Evolutionary conservation across 2,888 invertebrate species (phyloP).

Genomic region (Cephus spinipes): DNA sequence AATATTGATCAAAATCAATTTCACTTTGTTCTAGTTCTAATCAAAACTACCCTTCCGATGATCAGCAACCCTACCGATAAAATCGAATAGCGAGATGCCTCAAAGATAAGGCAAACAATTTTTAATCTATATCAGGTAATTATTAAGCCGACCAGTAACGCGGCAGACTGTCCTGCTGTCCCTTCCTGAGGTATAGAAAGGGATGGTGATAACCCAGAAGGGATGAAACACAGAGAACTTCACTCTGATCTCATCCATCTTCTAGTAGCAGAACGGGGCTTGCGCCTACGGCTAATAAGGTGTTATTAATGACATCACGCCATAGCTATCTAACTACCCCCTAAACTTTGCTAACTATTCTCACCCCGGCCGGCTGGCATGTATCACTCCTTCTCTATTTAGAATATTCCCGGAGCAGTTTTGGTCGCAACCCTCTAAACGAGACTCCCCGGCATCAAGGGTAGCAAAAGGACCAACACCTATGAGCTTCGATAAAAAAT

Average conservation of each 20-base stretch:
- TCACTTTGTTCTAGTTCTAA: too few species aligned
- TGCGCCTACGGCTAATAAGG: constrained; percentile 50
- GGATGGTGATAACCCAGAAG: constrained; percentile 10
- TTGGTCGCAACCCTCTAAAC: constrained; percentile 10
- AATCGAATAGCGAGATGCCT: too few species aligned
- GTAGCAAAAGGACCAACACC: too few species aligned
- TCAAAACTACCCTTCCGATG: too few species aligned
- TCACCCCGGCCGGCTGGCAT: constrained; percentile 26
- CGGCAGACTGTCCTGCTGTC: too few species aligned
- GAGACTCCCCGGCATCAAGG: neutral
- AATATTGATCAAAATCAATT: too few species aligned
- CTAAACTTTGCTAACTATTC: constrained; percentile 48
- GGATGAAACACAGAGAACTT: constrained; percentile 29
- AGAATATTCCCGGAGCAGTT: constrained; percentile 28
- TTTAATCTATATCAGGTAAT: too few species aligned
- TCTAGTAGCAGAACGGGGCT: constrained; percentile 38
- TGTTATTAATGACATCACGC: constrained; percentile 54
- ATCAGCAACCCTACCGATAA: too few species aligned
- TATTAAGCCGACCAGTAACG: too few species aligned
- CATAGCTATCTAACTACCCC: constrained; percentile 42
- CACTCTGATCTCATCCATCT: constrained; percentile 48
- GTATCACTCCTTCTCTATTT: constrained; percentile 31
- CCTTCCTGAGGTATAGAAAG: neutral
- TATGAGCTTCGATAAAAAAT: too few species aligned
- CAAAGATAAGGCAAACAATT: too few species aligned